Evolutionary conservation across 2,113 vertebrate species (phyloP).

Genomic region (Caranx melampygus): DNA sequence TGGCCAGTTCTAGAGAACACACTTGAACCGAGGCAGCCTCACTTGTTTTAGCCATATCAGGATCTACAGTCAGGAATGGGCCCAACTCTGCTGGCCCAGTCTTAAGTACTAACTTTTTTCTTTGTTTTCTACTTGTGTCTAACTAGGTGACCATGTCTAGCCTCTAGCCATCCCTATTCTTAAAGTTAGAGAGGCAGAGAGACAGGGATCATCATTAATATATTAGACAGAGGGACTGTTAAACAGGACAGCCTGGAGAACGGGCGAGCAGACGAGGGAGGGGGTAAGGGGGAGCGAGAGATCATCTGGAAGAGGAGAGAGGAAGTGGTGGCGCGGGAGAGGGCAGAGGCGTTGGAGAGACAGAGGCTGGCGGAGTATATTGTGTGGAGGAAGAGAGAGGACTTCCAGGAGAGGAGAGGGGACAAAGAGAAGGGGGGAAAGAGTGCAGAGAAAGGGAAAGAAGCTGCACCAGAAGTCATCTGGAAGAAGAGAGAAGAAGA

Average conservation of each 20-base stretch:
- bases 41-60: constrained; percentile 80
- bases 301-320: constrained; percentile 86
- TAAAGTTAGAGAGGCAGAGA: constrained; percentile 17
- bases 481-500: constrained; percentile 84
- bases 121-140: constrained; percentile 64
- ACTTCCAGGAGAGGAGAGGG: constrained; percentile 83
- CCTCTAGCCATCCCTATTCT: constrained; percentile 55
- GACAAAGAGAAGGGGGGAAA: constrained; percentile 72
- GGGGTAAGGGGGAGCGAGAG: constrained; percentile 83
- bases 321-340: constrained; percentile 83
- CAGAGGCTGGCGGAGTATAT: constrained; percentile 80
- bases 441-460: constrained; percentile 61
- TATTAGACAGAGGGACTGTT: constrained; percentile 62
- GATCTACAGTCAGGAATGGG: constrained; percentile 73
- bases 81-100: constrained; percentile 55
- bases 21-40: constrained; percentile 69
- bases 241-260: constrained; percentile 86
- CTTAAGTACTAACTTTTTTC: constrained; percentile 56
- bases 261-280: constrained; percentile 83
- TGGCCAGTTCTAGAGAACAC: constrained; percentile 58
- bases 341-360: constrained; percentile 80
- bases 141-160: constrained; percentile 49
- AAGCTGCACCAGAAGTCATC: constrained; percentile 76
- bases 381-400: constrained; percentile 86
- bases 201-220: constrained; percentile 48